Percentiles rank a stretch among this genome's conserved stretches.
phyloP scores from a whole-genome alignment of 2,113 vertebrate species.

The Sylvietta virens region DNA sequence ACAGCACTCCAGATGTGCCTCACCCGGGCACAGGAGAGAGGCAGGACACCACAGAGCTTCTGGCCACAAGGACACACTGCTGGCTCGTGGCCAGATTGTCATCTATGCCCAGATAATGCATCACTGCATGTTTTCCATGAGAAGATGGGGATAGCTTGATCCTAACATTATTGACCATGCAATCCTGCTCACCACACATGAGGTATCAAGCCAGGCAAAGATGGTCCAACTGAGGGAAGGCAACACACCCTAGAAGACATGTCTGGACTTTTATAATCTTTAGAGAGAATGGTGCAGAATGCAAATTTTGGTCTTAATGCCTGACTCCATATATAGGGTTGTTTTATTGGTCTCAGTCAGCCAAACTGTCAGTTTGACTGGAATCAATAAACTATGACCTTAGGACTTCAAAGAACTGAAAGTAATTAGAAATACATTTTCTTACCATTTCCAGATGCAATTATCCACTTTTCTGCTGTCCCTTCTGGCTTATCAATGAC shows the following conservation, averaged over 20 bases:
- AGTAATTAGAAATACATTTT: neutral
- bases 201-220: neutral
- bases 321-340: neutral
- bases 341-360: neutral
- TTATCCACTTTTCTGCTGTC: conserved; percentile 74
- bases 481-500: conserved; percentile 67
- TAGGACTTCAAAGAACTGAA: neutral
- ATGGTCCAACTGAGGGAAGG: neutral
- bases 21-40: neutral
- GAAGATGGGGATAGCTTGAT: neutral
- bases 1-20: neutral
- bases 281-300: neutral
- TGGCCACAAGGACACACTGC: neutral
- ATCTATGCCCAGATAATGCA: neutral
- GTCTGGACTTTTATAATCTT: neutral
- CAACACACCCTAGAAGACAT: neutral
- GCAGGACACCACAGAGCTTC: neutral
- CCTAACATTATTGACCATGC: neutral
- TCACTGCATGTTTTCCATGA: neutral
- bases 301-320: accelerated
- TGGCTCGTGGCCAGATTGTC: neutral
- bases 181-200: neutral
- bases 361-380: neutral
- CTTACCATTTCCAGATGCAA: conserved; percentile 80
- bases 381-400: neutral